Evolutionary conservation across 2,888 invertebrate species (phyloP), one percentile per base, ranked within the genome.

Genomic region (Cacoxenus indagator): DNA sequence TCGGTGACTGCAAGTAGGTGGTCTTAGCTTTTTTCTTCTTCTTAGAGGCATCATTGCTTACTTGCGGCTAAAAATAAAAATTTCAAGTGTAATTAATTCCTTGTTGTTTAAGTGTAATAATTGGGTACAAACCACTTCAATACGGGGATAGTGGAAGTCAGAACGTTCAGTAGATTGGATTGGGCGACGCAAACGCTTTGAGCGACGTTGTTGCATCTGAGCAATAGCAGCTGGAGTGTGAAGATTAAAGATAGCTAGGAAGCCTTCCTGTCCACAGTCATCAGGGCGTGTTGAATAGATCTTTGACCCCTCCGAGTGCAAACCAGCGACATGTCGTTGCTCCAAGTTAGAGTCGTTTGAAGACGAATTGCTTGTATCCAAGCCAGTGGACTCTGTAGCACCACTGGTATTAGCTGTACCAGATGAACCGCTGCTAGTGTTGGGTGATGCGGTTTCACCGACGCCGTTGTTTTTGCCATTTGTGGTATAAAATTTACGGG

Each of bases 121-220:
- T n/a, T n/a, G n/a, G 29, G 76, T 73, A 62, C 81, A 77, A 61
- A 83, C 83, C 27, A 70, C 65, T 62, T 86, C 88, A 71, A 87
- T 81, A 37, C 83, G 84, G 14, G 87, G 88, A 74, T 88, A 88
- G 68, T 88, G 88, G 69, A 83, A 88, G 70, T 86, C 88, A n/a
- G 82, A 79, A 22, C 81, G 85, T 26, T 86, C 86, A 19, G 85
- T 87, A 69, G 84, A 87, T 61, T 86, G 84, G 0, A 87, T 87
- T 37, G 81, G 84, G 14, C 88, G 86, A 1, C 87, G 84, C 55
- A 83, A 84, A n/a, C 88, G 81, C 70, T 88, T 87, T 0, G 88
- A 87, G 31, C 87, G 84, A 0, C 87, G 81, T 68, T 87, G 86
- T 61, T 83, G 84, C 71, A 88, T 72, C 64, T 82, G 81, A 48